These are phyloP conservation scores for Xestoiulus laeticollis DNA, from an alignment of 2,888 invertebrate genomes.

Conservation along the genomic window DNA sequence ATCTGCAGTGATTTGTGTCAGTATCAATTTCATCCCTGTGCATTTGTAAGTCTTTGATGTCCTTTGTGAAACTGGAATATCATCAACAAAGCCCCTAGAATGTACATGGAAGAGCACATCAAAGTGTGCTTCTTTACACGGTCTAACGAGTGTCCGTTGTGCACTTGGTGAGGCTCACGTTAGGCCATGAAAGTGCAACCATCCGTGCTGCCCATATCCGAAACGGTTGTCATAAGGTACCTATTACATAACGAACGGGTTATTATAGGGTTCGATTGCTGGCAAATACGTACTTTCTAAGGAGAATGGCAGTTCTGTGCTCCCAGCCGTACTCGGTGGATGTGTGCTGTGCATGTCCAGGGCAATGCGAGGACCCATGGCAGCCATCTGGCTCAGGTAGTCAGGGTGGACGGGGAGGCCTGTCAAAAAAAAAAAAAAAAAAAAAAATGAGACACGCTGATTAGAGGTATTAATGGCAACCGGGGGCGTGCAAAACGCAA, in stretches of 20 bases:
- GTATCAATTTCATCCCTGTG: no score
- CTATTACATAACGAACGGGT: not conserved
- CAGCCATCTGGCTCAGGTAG: constrained; percentile 67
- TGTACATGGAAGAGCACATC: not conserved
- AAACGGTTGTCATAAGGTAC: not conserved
- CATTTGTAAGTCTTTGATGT: no score
- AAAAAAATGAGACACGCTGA: not conserved
- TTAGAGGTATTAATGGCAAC: not conserved
- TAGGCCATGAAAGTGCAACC: not conserved
- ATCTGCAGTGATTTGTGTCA: no score
- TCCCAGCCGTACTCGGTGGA: constrained; percentile 78
- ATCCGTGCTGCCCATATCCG: not conserved
- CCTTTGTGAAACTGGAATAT: no score
- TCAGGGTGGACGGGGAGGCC: constrained; percentile 70
- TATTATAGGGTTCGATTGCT: not conserved
- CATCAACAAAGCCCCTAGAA: not conserved
- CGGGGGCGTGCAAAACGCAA: not conserved
- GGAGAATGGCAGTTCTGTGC: constrained; percentile 86
- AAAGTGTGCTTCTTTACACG: not conserved
- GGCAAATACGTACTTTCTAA: constrained; percentile 77
- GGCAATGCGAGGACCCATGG: constrained; percentile 65
- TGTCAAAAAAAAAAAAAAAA: constrained; percentile 56
- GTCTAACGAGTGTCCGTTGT: not conserved
- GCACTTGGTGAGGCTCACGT: not conserved
- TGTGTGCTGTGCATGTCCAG: constrained; percentile 66